Evolutionary conservation across 2,797 vertebrate genomes (phyloP).

Genomic region (Eurystomus glaucurus): DNA sequence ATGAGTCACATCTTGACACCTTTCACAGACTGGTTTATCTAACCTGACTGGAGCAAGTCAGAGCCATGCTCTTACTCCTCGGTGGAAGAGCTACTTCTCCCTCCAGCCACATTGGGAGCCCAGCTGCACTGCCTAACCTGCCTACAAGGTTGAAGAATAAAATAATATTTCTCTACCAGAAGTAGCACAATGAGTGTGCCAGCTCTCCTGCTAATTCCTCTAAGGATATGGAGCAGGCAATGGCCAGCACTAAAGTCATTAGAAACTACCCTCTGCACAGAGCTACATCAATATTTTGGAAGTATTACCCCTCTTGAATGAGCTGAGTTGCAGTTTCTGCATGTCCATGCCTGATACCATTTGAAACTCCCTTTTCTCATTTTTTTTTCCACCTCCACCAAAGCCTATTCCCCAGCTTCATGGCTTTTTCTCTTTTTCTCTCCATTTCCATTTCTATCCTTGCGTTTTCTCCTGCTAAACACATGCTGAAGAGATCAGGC

Average conservation of each 20-base stretch:
- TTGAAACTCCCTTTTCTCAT: not conserved
- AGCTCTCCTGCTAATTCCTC: not conserved
- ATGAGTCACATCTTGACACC: not conserved
- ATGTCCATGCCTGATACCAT: not conserved
- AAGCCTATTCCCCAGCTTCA: not conserved
- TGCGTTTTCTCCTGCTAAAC: not conserved
- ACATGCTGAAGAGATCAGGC: not conserved
- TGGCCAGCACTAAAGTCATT: not conserved
- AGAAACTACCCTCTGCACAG: not conserved
- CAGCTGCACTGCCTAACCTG: not conserved
- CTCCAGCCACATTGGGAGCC: fast-evolving
- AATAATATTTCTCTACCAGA: not conserved
- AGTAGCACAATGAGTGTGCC: fast-evolving
- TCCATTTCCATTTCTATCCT: not conserved
- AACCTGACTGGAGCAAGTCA: not conserved
- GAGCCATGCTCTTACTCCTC: not conserved
- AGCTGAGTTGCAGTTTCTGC: not conserved
- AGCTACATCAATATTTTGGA: not conserved
- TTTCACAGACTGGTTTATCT: not conserved
- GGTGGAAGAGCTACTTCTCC: not conserved
- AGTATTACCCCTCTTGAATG: not conserved
- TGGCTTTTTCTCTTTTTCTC: not conserved
- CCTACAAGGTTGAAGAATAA: not conserved
- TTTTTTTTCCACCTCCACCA: not conserved
- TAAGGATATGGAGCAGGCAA: fast-evolving